These are phyloP conservation scores for Diachasmimorpha longicaudata DNA, from an alignment of 1,140 invertebrate genomes.

Conservation along the genomic window DNA sequence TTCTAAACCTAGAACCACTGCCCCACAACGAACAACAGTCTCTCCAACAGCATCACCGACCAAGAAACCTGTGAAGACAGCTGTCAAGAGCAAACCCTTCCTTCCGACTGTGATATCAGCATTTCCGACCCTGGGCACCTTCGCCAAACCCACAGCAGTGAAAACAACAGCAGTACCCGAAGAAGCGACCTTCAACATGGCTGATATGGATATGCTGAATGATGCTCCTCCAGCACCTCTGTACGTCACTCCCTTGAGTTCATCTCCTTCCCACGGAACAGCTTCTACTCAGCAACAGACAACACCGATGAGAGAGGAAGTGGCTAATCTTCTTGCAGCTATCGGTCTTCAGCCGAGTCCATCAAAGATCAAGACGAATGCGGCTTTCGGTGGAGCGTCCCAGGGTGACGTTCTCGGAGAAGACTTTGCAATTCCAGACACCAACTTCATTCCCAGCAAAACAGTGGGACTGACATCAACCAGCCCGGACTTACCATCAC, in stretches of 20 bases:
- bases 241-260: constrained; percentile 51
- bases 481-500: constrained; percentile 28
- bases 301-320: constrained; percentile 49
- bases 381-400: constrained; percentile 19
- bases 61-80: not conserved
- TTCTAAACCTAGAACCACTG: not conserved
- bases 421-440: constrained; percentile 28
- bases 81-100: constrained; percentile 27
- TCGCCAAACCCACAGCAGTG: not conserved
- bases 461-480: constrained; percentile 24
- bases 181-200: constrained; percentile 7
- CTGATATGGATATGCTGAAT: constrained; percentile 19
- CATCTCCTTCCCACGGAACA: not conserved
- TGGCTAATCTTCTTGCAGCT: constrained; percentile 55
- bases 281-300: constrained; percentile 25
- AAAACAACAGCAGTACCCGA: not conserved
- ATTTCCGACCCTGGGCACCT: not conserved
- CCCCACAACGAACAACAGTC: not conserved
- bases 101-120: constrained; percentile 37
- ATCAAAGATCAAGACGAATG: constrained; percentile 28
- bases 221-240: constrained; percentile 36
- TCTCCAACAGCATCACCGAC: not conserved
- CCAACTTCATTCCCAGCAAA: constrained; percentile 22
- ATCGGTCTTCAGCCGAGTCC: constrained; percentile 48
- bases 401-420: constrained; percentile 25